Base-by-base conservation (phyloP, 2,113 vertebrate species). In the Semnornis frantzii region DNA sequence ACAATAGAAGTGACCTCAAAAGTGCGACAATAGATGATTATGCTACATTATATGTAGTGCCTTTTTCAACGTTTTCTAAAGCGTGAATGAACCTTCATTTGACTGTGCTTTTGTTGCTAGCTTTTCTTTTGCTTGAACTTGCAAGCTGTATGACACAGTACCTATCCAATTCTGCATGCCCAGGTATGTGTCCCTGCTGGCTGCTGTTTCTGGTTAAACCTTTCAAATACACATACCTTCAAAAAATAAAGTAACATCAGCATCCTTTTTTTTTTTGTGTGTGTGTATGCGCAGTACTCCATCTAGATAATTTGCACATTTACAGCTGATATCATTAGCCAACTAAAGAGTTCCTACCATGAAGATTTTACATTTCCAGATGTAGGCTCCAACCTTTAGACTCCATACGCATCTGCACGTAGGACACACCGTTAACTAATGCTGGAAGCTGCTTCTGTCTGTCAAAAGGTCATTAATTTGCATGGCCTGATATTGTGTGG, bases 1-100 rank as follows among this genome's bases (percentile, higher is more conserved):
- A n/a, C 14, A 18, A 84, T 82, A 82, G 5, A 71, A 94, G 85
- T 95, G 94, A 95, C 95, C 91, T 97, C 87, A 90, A 92, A 97
- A 96, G 74, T 94, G 55, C 89, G 92, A 87, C 88, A 87, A 79
- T 93, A 78, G 86, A 89, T 84, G 68, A 90, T 95, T 84, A 95
- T 77, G 81, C 71, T 92, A 84, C 85, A 37, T 95, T 95, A 90
- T 76, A 85, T 14, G 64, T 70, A 74, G 80, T 83, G 69, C 76
- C 81, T 96, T 95, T 85, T 85, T 68, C 94, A 89, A 82, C 52
- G 2, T 95, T 92, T 91, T 74, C 80, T 52, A 65, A 91, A 87
- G 65, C 82, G 92, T 87, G 93, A 96, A 95, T 89, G 93, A 82
- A 55, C 87, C 89, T 92, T 95, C 71, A 39, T 86, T 83, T 95